A percentile compares a stretch with the other conserved stretches of the same genome.
phyloP scores from a whole-genome alignment of 2,888 invertebrate species.

The Mycalesis mineus region DNA sequence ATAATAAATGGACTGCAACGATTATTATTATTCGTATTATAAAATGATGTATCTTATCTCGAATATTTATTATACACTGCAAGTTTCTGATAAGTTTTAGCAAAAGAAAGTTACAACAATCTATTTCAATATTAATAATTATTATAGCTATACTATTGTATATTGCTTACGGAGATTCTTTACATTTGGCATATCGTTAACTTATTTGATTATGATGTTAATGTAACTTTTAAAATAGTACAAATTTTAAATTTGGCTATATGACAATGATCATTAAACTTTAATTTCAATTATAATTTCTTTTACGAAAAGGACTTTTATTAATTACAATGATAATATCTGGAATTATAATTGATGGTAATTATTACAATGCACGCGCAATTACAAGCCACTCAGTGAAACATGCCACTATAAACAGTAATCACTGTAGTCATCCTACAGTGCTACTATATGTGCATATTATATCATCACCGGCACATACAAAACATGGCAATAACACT shows the following conservation, averaged over 20 bases:
- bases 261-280: no score
- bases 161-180: no score
- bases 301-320: neutral
- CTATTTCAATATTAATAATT: no score
- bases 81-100: neutral
- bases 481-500: slow-evolving; percentile 9
- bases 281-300: no score
- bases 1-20: slow-evolving; percentile 31
- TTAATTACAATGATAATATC: neutral
- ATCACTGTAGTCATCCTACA: no score
- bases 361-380: slow-evolving; percentile 2
- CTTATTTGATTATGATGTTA: no score
- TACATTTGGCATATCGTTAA: no score
- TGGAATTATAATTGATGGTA: neutral
- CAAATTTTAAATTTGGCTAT: no score
- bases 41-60: slow-evolving; percentile 26
- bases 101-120: neutral
- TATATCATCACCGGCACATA: slow-evolving; percentile 4
- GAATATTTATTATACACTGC: neutral
- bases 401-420: neutral
- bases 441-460: neutral
- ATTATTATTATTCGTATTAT: slow-evolving; percentile 2
- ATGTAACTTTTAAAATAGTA: no score
- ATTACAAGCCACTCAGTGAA: neutral
- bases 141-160: no score